Base-by-base conservation (phyloP, 1,140 invertebrate genomes). In the Acromyrmex charruanus region DNA sequence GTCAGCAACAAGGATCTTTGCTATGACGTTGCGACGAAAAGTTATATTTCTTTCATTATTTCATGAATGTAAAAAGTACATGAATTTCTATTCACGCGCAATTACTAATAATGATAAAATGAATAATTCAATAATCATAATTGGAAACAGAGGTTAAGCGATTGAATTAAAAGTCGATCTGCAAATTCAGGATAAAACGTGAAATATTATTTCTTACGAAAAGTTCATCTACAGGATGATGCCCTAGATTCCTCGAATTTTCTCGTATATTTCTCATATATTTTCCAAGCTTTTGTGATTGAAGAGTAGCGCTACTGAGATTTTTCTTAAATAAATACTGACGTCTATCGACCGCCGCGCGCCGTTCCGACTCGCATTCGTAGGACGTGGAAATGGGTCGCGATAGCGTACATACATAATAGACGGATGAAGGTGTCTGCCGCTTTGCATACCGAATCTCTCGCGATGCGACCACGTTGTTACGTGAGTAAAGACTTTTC, bases 401-500 rank as follows among this genome's bases (percentile, higher is more conserved):
- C 79, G 79, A 81, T 81, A 81, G 66, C 35, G 80, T 18, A 31
- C 55, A 44, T 74, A 74, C 18, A 16, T 59, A 72, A 74, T 74
- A 21, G 69, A 61, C 55, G 69, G 28, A 74, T 25, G 68, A 25
- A 74, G 80, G 69, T 74, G 82, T 69, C 61, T 63, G 72, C 85
- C 58, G 75, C 65, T 86, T 81, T 86, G 77, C 85, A 86, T 86
- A 86, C 75, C 49, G 65, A 86, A 80, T 80, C 53, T 86, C 77
- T 49, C 65, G 75, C 28, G 85, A 68, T 49, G 65, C 59, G 65
- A 39, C 65, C 77, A 61, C 77, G 39, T 80, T 81, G 85, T 80
- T 81, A 80, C 77, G 77, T 86, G 71, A 79, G 85, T 86, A 86
- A 86, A 77, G 85, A 86, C 77, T 86, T 86, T 86, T 86, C 85